Evolutionary conservation across 1,140 invertebrate species (phyloP), one percentile per base, ranked within the genome.

Genomic region (Drosophila persimilis): DNA sequence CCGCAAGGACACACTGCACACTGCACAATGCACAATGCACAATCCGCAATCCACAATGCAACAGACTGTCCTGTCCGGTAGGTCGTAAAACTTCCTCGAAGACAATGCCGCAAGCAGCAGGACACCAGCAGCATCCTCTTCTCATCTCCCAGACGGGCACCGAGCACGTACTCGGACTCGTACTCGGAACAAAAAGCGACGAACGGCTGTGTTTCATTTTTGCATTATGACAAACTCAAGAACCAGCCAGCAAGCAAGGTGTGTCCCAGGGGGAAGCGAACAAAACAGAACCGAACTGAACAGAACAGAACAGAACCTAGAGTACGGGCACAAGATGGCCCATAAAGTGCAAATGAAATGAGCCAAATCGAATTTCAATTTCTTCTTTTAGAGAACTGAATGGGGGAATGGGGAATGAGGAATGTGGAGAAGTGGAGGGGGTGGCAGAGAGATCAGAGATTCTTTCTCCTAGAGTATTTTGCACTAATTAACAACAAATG

Each of bases 321-420:
- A 31, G 22, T 39, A 41, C 8, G 15, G 29, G 20, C 3, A 39
- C 3, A 64, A 64, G 47, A 70, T 77, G 64, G 61, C 72, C 75
- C 83, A 86, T 90, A 90, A 90, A 90, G 90, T 90, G 88, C 88
- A 90, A 90, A 90, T 81, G 70, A 90, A 90, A 90, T 90, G 88
- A 90, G 88, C 80, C 88, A 90, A 78, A 88, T 56, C 88, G 83
- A 90, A 90, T 90, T 66, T 29, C 45, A 70, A 64, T 69, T 39
- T 39, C 35, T 39, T 39, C 35, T 39, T 39, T 39, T 39, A 4
- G 35, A 39, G 11, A 39, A 39, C 35, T 39, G 35, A 39, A 39
- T 39, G 35, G 11, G 35, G 31, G 3, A 11, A 35, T 35, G 9
- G 9, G 31, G 9, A 35, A 11, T 3, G 35, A 39, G 35, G 3